Percentiles rank a stretch among this genome's conserved stretches.
Evolutionary conservation across 2,113 vertebrate species (phyloP).

Genomic region (Heptranchias perlo): DNA sequence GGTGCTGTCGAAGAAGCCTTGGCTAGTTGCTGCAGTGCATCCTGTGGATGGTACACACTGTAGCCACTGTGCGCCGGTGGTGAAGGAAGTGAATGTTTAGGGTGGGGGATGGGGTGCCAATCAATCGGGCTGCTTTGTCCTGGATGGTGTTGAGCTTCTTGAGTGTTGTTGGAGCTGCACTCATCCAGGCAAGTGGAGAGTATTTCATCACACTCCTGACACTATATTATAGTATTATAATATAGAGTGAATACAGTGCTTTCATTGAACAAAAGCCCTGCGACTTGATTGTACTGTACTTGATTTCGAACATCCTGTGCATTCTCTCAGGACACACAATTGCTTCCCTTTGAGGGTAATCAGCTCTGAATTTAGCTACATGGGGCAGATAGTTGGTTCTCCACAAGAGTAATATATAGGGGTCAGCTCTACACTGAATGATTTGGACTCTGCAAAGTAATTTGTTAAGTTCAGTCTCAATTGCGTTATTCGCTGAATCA

Average conservation of each 20-base stretch:
- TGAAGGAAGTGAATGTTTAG: no score
- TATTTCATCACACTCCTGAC: no score
- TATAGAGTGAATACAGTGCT: neutral
- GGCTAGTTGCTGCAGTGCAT: no score
- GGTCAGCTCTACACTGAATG: neutral
- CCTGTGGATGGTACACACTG: no score
- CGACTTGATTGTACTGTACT: neutral
- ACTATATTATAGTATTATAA: neutral
- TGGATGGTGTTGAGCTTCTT: no score
- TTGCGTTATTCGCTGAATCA: neutral
- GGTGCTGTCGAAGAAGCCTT: no score
- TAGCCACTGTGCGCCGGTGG: no score
- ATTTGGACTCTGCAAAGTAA: neutral
- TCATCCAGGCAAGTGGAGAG: no score
- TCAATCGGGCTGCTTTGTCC: no score
- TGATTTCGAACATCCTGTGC: neutral
- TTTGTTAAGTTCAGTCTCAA: neutral
- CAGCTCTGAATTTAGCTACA: neutral
- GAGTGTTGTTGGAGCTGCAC: no score
- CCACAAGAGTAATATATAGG: neutral
- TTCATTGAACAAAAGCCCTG: neutral
- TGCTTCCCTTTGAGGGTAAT: neutral
- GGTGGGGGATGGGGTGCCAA: no score
- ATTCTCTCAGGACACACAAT: neutral
- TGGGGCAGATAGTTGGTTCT: neutral